phyloP scores from a whole-genome alignment of 2,888 invertebrate genomes.

The Sylvicola cinctus region DNA sequence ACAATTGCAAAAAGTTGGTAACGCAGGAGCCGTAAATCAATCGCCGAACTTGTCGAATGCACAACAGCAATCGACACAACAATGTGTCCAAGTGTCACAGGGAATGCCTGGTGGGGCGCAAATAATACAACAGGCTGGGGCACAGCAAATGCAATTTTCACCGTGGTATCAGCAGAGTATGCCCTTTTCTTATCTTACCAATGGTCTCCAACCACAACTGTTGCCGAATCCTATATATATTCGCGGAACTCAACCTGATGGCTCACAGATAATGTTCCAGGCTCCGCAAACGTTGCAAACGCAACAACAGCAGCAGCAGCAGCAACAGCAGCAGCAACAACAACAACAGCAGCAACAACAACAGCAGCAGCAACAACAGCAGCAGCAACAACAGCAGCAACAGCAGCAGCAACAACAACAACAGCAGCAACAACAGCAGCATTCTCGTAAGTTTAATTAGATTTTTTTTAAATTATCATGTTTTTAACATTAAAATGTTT shows the following conservation, averaged over 20 bases:
- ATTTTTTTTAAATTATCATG: background rate
- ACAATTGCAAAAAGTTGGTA: slow-evolving; percentile 31
- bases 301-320: slow-evolving; percentile 20
- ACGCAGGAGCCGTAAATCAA: slow-evolving; percentile 19
- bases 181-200: slow-evolving; percentile 45
- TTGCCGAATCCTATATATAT: slow-evolving; percentile 68
- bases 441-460: background rate
- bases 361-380: slow-evolving; percentile 32
- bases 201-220: slow-evolving; percentile 43
- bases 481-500: background rate
- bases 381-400: slow-evolving; percentile 14
- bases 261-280: slow-evolving; percentile 58
- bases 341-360: slow-evolving; percentile 36
- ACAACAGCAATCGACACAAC: slow-evolving; percentile 33
- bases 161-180: slow-evolving; percentile 26
- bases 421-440: slow-evolving; percentile 3
- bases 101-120: slow-evolving; percentile 54
- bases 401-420: slow-evolving; percentile 4
- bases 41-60: slow-evolving; percentile 19
- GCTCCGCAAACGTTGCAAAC: too few relatives aligned
- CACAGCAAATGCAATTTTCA: slow-evolving; percentile 54
- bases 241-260: slow-evolving; percentile 57
- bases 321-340: slow-evolving; percentile 22
- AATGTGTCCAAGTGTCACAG: slow-evolving; percentile 52
- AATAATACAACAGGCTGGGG: slow-evolving; percentile 44